phyloP scores from a whole-genome alignment of 2,113 vertebrate genomes.

The Daboia siamensis region DNA sequence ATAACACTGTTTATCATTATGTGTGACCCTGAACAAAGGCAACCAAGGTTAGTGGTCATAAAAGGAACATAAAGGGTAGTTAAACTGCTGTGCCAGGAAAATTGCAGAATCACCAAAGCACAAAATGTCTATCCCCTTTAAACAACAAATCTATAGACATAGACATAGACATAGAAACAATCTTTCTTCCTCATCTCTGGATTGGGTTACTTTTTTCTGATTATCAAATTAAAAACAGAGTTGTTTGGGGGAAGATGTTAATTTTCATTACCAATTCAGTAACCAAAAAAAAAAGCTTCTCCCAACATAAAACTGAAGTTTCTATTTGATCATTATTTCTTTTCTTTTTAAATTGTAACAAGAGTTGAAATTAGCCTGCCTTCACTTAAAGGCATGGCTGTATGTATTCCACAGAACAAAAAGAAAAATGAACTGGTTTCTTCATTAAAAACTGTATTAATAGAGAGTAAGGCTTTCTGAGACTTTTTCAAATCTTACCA shows the following conservation, averaged over 20 bases:
- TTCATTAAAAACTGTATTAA: background rate
- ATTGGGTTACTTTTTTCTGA: background rate
- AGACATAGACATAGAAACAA: too few species aligned
- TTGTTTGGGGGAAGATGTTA: slow-evolving; percentile 14
- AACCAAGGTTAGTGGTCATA: background rate
- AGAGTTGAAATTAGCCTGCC: background rate
- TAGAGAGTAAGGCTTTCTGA: background rate
- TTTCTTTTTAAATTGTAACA: background rate
- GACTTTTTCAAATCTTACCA: background rate
- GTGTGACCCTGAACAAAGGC: background rate
- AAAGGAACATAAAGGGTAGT: background rate
- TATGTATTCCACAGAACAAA: too few species aligned
- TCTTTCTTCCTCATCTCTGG: background rate
- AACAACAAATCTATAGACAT: background rate
- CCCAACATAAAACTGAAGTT: slow-evolving; percentile 17
- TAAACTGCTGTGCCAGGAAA: background rate
- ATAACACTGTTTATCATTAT: background rate
- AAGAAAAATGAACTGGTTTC: slow-evolving; percentile 37
- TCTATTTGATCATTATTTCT: background rate
- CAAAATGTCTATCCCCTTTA: background rate
- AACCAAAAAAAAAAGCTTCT: background rate
- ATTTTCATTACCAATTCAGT: slow-evolving; percentile 12
- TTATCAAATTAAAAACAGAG: slow-evolving; percentile 12
- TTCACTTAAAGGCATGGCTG: slow-evolving; percentile 18
- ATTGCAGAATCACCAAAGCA: background rate